phyloP scores from a whole-genome alignment of 2,797 vertebrate species.

The Erithacus rubecula region DNA sequence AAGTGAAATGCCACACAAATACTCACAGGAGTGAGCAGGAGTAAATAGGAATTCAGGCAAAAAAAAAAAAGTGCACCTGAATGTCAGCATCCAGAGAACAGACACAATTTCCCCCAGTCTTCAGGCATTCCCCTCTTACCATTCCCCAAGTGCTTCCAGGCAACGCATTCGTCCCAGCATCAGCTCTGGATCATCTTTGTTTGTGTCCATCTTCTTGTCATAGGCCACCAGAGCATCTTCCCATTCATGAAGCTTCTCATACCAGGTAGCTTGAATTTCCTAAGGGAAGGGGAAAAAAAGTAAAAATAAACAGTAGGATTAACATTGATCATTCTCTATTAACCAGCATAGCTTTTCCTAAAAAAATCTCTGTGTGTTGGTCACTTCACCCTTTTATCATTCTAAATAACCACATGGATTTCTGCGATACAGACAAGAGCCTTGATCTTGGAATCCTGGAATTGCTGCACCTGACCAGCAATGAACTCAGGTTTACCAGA shows the following conservation, averaged over 20 bases:
- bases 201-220: conserved; percentile 97
- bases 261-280: conserved; percentile 99
- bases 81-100: neutral
- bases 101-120: neutral
- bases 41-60: neutral
- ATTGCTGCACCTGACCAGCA: neutral
- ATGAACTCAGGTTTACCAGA: neutral
- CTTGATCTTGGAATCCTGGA: neutral
- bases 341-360: neutral
- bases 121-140: conserved; percentile 76
- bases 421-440: neutral
- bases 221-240: conserved; percentile 96
- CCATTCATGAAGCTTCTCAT: conserved; percentile 98
- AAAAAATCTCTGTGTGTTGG: neutral
- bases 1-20: neutral
- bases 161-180: conserved; percentile 98
- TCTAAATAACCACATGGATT: neutral
- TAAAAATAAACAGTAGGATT: neutral
- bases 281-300: conserved; percentile 11
- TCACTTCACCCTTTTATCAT: neutral
- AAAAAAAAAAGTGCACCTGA: neutral
- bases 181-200: conserved; percentile 96
- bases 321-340: neutral
- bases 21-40: neutral
- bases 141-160: conserved; percentile 96